A percentile compares a stretch with the other conserved stretches of the same genome.
phyloP scores from a whole-genome alignment of 2,888 invertebrate genomes.

The Cecidostiba fungosa region DNA sequence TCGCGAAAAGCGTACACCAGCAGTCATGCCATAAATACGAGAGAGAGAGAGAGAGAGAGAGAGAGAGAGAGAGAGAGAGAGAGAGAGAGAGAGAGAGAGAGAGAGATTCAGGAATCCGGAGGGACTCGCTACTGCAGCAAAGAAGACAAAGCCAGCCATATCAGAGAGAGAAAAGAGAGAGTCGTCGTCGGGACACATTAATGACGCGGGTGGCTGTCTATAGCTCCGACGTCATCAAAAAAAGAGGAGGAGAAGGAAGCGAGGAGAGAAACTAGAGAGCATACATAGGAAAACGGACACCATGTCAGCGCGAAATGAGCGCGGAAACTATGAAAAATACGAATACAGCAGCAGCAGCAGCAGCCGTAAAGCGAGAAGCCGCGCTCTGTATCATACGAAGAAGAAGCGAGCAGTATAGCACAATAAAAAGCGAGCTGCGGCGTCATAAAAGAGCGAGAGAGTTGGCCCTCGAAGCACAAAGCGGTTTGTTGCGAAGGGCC shows the following conservation, averaged over 20 bases:
- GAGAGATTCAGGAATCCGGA: not conserved
- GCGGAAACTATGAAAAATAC: slow-evolving; percentile 22
- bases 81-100: no score
- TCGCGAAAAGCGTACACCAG: not conserved
- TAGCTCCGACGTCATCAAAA: not conserved
- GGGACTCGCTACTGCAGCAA: not conserved
- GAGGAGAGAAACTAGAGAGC: slow-evolving; percentile 2
- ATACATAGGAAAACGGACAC: not conserved
- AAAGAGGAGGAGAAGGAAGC: not conserved
- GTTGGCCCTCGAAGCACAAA: slow-evolving; percentile 10
- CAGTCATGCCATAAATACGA: not conserved
- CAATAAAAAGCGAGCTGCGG: not conserved
- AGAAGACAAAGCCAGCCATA: not conserved
- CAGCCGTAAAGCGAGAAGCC: slow-evolving; percentile 16
- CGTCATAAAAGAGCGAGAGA: slow-evolving; percentile 14
- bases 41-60: no score
- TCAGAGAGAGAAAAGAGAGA: not conserved
- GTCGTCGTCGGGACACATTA: not conserved
- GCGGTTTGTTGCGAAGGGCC: slow-evolving; percentile 9
- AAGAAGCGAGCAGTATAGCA: not conserved
- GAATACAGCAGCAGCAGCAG: not conserved
- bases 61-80: no score
- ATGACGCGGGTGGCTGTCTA: not conserved
- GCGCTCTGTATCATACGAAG: slow-evolving; percentile 3
- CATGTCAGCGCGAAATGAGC: slow-evolving; percentile 14